Evolutionary conservation across 2,113 vertebrate species (phyloP).

Genomic region (Oreotrochilus melanogaster): DNA sequence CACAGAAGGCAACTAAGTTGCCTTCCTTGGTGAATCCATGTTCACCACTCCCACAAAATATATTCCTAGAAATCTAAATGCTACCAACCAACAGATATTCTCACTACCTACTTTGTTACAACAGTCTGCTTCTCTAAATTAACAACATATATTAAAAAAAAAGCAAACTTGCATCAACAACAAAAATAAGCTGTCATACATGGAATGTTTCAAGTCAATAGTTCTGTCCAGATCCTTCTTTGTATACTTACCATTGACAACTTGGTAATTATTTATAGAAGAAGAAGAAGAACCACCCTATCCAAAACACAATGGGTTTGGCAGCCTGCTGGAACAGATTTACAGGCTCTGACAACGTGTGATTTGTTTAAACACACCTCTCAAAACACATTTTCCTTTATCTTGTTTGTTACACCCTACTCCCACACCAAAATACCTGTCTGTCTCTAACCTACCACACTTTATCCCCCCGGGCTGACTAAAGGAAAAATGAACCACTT

Average conservation of each 20-base stretch:
- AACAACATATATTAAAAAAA: background rate
- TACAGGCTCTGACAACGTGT: background rate
- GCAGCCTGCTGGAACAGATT: background rate
- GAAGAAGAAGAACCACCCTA: background rate
- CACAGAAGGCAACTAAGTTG: too few relatives aligned
- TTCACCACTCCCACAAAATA: background rate
- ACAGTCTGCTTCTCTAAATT: background rate
- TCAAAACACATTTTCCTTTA: background rate
- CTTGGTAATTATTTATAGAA: background rate
- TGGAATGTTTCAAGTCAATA: background rate
- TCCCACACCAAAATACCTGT: background rate
- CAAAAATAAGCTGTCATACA: background rate
- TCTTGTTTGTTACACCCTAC: background rate
- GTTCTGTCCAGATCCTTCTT: background rate
- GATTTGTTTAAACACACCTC: background rate
- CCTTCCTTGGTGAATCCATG: too few relatives aligned
- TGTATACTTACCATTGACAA: slow-evolving; percentile 38
- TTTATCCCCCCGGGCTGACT: background rate
- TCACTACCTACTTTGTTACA: background rate
- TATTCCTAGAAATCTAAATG: background rate
- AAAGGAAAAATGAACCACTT: background rate
- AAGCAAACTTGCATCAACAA: background rate
- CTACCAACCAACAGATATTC: background rate
- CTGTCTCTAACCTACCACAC: background rate
- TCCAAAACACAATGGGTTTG: background rate